These are phyloP conservation scores for Cheilosia pagana DNA, from an alignment of 2,888 invertebrate genomes.

Conservation along the genomic window DNA sequence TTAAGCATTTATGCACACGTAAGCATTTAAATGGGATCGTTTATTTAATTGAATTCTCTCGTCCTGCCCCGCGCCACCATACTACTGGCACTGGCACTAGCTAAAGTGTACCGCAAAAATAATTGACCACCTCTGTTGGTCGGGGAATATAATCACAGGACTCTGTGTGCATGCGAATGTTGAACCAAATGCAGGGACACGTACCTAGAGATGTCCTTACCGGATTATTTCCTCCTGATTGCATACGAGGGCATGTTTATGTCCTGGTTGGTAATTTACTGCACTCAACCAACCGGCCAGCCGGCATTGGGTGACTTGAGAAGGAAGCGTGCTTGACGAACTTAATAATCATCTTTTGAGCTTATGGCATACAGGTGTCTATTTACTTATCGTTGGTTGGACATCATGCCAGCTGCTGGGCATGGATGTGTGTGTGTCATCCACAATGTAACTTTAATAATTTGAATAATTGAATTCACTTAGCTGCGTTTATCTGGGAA, in stretches of 20 bases:
- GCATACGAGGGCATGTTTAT: constrained; percentile 55
- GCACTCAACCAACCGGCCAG: neutral
- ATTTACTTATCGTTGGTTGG: constrained; percentile 45
- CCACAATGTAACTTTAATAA: constrained; percentile 45
- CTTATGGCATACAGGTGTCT: constrained; percentile 57
- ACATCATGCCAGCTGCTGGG: neutral
- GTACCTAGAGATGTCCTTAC: constrained; percentile 56
- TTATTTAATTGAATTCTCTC: constrained; percentile 74
- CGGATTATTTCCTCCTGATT: constrained; percentile 66
- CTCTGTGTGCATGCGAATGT: constrained; percentile 49
- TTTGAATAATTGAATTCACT: constrained; percentile 70
- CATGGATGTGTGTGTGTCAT: neutral
- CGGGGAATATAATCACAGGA: constrained; percentile 55
- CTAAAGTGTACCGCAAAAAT: constrained; percentile 60
- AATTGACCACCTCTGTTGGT: constrained; percentile 63
- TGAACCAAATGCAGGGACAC: constrained; percentile 64
- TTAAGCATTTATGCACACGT: constrained; percentile 74
- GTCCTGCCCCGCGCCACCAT: constrained; percentile 30
- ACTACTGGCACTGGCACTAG: neutral
- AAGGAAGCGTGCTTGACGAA: constrained; percentile 51
- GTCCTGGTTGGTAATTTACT: constrained; percentile 52
- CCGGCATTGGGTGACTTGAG: constrained; percentile 1
- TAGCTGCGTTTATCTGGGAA: constrained; percentile 50
- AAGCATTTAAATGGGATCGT: constrained; percentile 75
- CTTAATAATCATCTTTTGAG: constrained; percentile 61